These are phyloP conservation scores for Acanthiza pusilla DNA, from an alignment of 2,797 vertebrate genomes.

Conservation along the genomic window DNA sequence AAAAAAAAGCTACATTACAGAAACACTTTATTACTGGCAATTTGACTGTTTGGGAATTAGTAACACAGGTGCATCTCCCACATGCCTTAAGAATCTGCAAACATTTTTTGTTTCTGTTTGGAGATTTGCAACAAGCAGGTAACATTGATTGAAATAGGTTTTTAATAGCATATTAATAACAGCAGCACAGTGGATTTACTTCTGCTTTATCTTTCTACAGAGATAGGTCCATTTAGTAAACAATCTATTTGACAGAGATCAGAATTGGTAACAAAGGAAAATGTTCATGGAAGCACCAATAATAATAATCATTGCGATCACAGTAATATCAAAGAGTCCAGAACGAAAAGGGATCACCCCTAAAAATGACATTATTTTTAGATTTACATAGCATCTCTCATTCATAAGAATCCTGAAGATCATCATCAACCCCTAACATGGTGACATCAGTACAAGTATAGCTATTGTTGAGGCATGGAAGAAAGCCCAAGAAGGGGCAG, in stretches of 20 bases:
- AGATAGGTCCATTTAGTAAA: slow-evolving; percentile 18
- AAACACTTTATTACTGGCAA: slow-evolving; percentile 54
- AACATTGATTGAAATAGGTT: slow-evolving; percentile 11
- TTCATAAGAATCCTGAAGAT: neutral
- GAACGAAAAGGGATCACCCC: neutral
- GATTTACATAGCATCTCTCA: neutral
- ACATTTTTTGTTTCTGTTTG: slow-evolving; percentile 10
- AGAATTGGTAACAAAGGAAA: slow-evolving; percentile 3
- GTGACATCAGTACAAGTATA: too few species aligned
- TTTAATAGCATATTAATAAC: slow-evolving; percentile 22
- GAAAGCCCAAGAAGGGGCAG: neutral
- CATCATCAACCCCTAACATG: neutral
- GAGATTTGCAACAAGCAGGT: neutral
- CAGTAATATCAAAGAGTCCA: neutral
- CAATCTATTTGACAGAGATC: slow-evolving; percentile 13
- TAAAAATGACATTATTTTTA: neutral
- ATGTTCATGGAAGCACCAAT: neutral
- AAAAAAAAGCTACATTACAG: neutral
- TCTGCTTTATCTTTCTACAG: neutral
- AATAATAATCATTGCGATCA: neutral
- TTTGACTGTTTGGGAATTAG: slow-evolving; percentile 46
- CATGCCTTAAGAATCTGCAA: neutral
- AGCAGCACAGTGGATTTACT: neutral
- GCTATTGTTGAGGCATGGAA: neutral
- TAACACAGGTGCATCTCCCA: slow-evolving; percentile 47